Evolutionary conservation across 2,113 vertebrate genomes (phyloP).

Genomic region (Pycnonotus jocosus): DNA sequence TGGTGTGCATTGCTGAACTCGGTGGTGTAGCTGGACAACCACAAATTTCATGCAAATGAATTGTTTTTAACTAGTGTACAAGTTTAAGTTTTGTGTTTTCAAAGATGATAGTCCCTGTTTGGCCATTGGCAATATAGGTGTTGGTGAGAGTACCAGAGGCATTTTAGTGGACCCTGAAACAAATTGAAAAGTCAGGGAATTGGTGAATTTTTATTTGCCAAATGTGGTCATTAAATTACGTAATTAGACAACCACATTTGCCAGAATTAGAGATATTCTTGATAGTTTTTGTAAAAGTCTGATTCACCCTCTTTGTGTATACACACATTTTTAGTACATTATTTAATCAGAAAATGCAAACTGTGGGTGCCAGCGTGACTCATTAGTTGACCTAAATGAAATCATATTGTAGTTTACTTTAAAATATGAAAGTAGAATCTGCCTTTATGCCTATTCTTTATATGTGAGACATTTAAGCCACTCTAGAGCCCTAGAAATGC

Average conservation of each 20-base stretch:
- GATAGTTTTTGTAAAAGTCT: background rate
- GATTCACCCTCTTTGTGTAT: background rate
- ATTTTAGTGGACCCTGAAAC: background rate
- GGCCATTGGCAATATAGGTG: background rate
- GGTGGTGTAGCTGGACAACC: background rate
- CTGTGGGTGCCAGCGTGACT: background rate
- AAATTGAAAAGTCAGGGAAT: background rate
- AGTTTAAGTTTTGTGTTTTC: background rate
- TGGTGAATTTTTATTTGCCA: background rate
- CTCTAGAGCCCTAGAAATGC: background rate
- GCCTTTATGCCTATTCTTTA: background rate
- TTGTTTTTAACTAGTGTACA: background rate
- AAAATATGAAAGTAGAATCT: background rate
- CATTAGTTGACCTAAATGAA: background rate
- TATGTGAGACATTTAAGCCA: rapidly evolving
- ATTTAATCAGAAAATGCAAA: background rate
- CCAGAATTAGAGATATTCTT: background rate
- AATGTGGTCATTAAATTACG: background rate
- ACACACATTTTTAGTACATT: background rate
- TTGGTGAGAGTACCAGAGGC: background rate
- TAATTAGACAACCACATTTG: background rate
- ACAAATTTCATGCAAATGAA: background rate
- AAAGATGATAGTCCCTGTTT: background rate
- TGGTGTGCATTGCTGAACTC: background rate
- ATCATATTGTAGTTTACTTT: background rate